These are phyloP conservation scores for Oncorhynchus masou DNA, from an alignment of 2,113 vertebrate species.

Conservation along the genomic window DNA sequence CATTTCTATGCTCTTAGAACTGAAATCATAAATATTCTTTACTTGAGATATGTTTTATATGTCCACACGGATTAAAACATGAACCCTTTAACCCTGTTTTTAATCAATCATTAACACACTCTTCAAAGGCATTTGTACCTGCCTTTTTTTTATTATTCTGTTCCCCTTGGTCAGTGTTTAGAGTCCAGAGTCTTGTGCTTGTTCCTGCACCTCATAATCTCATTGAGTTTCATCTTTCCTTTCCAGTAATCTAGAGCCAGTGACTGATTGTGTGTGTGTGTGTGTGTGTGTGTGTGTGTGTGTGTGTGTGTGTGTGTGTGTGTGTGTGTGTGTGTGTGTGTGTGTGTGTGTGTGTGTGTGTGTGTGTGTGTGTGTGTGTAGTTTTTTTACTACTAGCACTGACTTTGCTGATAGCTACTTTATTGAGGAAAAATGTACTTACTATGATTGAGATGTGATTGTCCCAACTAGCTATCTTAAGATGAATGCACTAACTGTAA, in stretches of 20 bases:
- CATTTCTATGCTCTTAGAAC: too few relatives aligned
- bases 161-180: slow-evolving; percentile 23
- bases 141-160: slow-evolving; percentile 53
- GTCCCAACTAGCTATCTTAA: too few relatives aligned
- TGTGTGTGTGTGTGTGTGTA: not conserved
- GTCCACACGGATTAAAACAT: not conserved
- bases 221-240: slow-evolving; percentile 44
- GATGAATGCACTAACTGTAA: too few relatives aligned
- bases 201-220: slow-evolving; percentile 36
- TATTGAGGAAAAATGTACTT: too few relatives aligned
- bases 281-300: too few relatives aligned
- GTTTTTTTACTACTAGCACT: not conserved
- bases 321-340: too few relatives aligned
- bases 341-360: too few relatives aligned
- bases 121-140: slow-evolving; percentile 56
- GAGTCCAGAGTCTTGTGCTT: slow-evolving; percentile 37
- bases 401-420: too few relatives aligned
- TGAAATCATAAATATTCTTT: not conserved
- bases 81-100: slow-evolving; percentile 23
- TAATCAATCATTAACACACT: slow-evolving; percentile 39
- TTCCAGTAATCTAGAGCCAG: slow-evolving; percentile 24
- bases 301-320: too few relatives aligned
- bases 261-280: not conserved
- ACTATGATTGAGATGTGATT: too few relatives aligned
- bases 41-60: not conserved